Conservation (phyloP, 2,797 vertebrate genomes). For the Echiichthys vipera region DNA sequence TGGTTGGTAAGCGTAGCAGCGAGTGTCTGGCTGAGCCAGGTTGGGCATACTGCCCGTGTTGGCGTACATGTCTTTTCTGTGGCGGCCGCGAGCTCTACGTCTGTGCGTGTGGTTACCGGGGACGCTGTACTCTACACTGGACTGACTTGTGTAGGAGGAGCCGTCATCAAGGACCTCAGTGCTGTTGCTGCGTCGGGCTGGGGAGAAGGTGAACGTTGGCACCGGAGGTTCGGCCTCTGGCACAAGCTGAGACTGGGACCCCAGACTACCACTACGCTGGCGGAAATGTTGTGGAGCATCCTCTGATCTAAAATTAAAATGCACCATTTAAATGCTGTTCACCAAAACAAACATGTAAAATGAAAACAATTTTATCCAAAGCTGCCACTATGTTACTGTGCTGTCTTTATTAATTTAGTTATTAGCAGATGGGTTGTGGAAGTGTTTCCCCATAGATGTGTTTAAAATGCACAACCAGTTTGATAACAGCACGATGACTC, state of each 20-base stretch:
- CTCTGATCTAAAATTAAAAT: constrained; percentile 82
- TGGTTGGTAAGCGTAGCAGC: constrained; percentile 82
- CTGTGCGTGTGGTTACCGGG: constrained; percentile 85
- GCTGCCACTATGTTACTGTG: background rate
- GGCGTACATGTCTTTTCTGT: constrained; percentile 88
- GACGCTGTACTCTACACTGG: constrained; percentile 89
- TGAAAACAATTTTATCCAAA: background rate
- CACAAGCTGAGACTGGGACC: constrained; percentile 90
- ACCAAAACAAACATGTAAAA: background rate
- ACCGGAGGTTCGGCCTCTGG: constrained; percentile 79
- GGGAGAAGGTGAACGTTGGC: constrained; percentile 81
- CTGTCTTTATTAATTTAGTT: background rate
- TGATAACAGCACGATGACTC: background rate
- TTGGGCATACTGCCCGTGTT: constrained; percentile 97
- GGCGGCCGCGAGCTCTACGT: constrained; percentile 86
- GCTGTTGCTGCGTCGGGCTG: constrained; percentile 92
- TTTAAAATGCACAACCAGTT: background rate
- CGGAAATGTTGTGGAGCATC: constrained; percentile 87
- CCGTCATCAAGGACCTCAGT: constrained; percentile 95
- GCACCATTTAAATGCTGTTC: background rate
- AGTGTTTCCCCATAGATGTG: background rate
- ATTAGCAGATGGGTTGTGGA: background rate
- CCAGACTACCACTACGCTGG: constrained; percentile 94
- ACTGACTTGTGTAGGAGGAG: constrained; percentile 97
- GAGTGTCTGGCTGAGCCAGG: constrained; percentile 88